These are phyloP conservation scores for Diaprepes abbreviatus DNA, from an alignment of 2,888 invertebrate species.

Conservation along the genomic window DNA sequence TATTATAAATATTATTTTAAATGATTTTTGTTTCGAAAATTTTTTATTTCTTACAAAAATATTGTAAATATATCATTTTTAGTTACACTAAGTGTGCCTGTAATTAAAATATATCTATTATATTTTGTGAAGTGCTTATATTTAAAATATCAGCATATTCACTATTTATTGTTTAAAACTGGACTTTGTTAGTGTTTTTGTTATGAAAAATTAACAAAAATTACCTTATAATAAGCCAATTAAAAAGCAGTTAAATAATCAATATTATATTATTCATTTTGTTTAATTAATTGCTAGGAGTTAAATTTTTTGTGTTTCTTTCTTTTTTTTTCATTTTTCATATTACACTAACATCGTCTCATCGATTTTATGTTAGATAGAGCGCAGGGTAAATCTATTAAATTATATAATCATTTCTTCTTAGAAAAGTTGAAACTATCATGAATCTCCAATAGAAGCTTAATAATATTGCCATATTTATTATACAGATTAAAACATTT, in stretches of 20 bases:
- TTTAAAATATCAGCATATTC: constrained; percentile 64
- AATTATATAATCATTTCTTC: constrained; percentile 3
- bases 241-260: constrained; percentile 10
- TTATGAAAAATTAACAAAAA: constrained; percentile 61
- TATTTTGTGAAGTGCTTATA: constrained; percentile 65
- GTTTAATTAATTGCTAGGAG: constrained; percentile 8
- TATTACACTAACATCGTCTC: constrained; percentile 48
- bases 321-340: constrained; percentile 26
- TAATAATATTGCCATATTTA: constrained; percentile 42
- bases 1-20: constrained; percentile 50
- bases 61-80: constrained; percentile 42
- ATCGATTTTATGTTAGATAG: constrained; percentile 36
- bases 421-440: constrained; percentile 22
- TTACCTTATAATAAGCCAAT: constrained; percentile 46
- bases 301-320: constrained; percentile 34
- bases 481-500: constrained; percentile 25
- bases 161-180: constrained; percentile 52
- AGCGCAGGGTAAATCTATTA: constrained; percentile 39
- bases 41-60: constrained; percentile 23
- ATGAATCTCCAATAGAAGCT: constrained; percentile 45
- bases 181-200: constrained; percentile 62
- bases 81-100: constrained; percentile 63
- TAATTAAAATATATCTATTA: constrained; percentile 35
- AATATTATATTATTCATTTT: background rate
- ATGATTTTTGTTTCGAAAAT: constrained; percentile 25